Base-by-base conservation (phyloP, 2,113 vertebrate genomes). In the Pandion haliaetus region DNA sequence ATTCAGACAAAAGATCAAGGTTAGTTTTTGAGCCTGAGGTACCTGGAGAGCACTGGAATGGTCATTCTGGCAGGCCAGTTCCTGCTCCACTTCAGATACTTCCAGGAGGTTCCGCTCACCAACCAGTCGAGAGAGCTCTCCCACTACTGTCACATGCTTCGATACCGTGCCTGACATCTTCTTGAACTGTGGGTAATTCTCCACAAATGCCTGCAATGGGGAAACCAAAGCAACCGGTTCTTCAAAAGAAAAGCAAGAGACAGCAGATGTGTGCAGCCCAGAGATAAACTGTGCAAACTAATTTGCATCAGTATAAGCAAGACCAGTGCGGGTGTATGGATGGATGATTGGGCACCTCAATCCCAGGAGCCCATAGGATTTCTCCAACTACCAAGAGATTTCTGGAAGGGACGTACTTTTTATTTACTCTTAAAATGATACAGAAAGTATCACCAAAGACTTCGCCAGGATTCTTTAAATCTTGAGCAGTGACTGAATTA, bases 101-200 rank as follows among this genome's bases (percentile, higher is more conserved):
- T 99, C 99, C 98, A 99, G 98, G 52, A 99, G 97, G 91, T 98
- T 98, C 94, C 98, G 88, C 85, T 99, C 99, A 1, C 97, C 96
- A 67, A 98, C 99, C 69, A 99, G 96, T 2, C 99, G 98, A 1
- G 99, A 99, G 74, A 99, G 96, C 55, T 99, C 99, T 13, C 99
- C 99, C 28, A 99, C 99, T 82, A 99, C 99, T 0, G 99, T 99
- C 98, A 99, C 99, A 0, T 99, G 99, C 97, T 99, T 99, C 20
- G 99, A 99, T 25, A 99, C 99, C 0, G 99, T 99, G 47, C 99
- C 99, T 0, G 99, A 99, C 99, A 99, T 99, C 98, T 99, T 99
- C 98, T 99, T 99, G 95, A 99, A 99, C 98, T 99, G 99, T 0
- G 99, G 99, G 91, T 99, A 99, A 93, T 99, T 99, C 91, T 99